Conservation (phyloP, 2,113 vertebrate genomes). For the Trichechus manatus region DNA sequence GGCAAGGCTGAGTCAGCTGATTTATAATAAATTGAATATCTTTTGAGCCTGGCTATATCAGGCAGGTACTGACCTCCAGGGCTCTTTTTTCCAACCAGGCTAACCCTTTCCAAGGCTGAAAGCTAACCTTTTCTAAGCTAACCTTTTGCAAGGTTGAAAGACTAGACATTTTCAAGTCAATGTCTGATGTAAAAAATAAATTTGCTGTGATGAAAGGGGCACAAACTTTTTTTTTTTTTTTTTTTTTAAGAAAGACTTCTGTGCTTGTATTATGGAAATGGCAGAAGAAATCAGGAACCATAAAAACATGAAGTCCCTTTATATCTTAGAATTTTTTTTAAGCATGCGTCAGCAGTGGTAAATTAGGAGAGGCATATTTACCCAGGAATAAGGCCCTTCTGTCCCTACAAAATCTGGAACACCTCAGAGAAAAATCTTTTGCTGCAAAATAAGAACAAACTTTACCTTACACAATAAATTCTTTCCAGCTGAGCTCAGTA, state of each 20-base stretch:
- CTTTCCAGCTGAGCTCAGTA: neutral
- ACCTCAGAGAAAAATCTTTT: neutral
- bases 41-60: constrained; percentile 12
- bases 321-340: neutral
- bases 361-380: neutral
- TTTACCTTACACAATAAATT: neutral
- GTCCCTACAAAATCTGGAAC: neutral
- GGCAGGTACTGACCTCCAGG: neutral
- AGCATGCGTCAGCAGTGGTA: neutral
- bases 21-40: neutral
- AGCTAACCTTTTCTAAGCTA: neutral
- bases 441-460: constrained; percentile 44
- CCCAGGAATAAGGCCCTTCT: neutral
- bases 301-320: neutral
- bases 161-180: neutral
- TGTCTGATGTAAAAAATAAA: neutral
- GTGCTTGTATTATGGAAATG: neutral
- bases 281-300: neutral
- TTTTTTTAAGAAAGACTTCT: neutral
- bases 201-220: neutral
- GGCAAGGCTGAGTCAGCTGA: neutral
- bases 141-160: neutral
- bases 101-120: neutral
- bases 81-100: neutral
- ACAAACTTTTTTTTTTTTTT: too few species aligned